Conservation (phyloP, 2,888 invertebrate species). For the Oxystoma pomonae region DNA sequence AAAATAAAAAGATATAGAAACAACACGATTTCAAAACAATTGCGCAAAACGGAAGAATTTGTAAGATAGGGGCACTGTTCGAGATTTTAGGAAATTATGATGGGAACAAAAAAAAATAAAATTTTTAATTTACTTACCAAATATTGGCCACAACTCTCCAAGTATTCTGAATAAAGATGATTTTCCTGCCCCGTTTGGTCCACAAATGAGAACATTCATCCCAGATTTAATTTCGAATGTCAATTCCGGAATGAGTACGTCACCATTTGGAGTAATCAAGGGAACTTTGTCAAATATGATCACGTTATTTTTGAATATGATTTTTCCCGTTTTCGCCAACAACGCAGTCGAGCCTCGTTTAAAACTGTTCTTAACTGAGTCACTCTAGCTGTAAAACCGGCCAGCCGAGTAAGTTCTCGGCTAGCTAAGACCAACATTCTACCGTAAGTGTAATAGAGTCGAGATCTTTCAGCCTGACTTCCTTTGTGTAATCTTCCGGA, state of each 20-base stretch:
- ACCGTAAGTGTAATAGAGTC: constrained; percentile 91
- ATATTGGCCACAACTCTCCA: constrained; percentile 96
- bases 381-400: constrained; percentile 91
- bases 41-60: no score
- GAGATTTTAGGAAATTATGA: no score
- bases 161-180: constrained; percentile 94
- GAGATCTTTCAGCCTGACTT: no score
- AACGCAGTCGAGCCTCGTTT: constrained; percentile 56
- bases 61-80: no score
- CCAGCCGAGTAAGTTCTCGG: constrained; percentile 87
- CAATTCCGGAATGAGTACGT: constrained; percentile 84
- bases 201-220: constrained; percentile 96
- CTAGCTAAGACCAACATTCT: constrained; percentile 95
- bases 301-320: constrained; percentile 81
- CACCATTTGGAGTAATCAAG: constrained; percentile 95
- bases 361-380: constrained; percentile 85
- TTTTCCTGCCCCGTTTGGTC: constrained; percentile 98
- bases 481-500: no score
- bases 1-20: no score
- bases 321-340: constrained; percentile 70
- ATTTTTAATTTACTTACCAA: no score
- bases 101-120: no score
- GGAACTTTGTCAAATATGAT: constrained; percentile 92
- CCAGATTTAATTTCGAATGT: constrained; percentile 85
- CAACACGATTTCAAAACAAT: no score